phyloP scores from a whole-genome alignment of 2,797 vertebrate species.

The Remorina albescens region DNA sequence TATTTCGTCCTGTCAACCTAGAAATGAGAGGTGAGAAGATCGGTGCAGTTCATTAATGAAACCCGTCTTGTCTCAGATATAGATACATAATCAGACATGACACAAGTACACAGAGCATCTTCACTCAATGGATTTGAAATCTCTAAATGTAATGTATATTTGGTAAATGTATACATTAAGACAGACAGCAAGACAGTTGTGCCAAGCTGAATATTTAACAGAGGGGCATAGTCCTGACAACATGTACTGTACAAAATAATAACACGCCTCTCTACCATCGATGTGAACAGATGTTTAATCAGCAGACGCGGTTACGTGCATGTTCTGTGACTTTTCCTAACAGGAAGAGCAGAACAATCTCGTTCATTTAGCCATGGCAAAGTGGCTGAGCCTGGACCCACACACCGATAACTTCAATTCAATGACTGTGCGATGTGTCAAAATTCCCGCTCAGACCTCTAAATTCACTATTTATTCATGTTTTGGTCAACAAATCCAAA shows the following conservation, averaged over 20 bases:
- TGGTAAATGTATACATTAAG: neutral
- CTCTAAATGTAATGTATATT: neutral
- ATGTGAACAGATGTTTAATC: neutral
- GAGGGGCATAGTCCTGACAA: neutral
- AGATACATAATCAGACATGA: neutral
- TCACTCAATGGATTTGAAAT: neutral
- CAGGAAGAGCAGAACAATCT: neutral
- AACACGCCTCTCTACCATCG: neutral
- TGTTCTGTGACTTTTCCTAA: neutral
- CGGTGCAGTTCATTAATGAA: neutral
- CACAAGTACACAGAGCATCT: too few relatives aligned
- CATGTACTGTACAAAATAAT: too few relatives aligned
- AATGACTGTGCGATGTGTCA: neutral
- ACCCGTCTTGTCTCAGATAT: neutral
- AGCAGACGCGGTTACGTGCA: neutral
- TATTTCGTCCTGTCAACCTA: neutral
- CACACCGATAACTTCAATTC: neutral
- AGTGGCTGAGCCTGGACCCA: neutral
- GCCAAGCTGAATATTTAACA: neutral
- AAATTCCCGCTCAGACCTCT: neutral
- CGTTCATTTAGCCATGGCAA: neutral
- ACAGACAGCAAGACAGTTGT: neutral
- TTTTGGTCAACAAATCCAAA: neutral
- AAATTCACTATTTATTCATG: neutral
- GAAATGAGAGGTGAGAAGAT: neutral